phyloP scores from a whole-genome alignment of 2,113 vertebrate genomes.

The Eublepharis macularius region DNA sequence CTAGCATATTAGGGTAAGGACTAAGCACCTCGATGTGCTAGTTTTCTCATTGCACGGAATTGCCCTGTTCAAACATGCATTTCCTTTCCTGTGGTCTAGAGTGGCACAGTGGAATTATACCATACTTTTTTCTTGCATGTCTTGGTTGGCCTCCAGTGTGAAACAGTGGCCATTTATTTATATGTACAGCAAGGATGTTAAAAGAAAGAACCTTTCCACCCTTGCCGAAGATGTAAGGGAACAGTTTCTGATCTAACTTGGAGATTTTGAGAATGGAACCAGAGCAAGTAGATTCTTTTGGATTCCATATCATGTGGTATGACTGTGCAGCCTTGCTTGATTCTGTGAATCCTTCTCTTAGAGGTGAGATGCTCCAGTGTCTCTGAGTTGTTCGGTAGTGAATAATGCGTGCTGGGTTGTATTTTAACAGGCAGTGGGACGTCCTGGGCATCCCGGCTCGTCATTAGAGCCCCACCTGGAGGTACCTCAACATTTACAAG shows the following conservation, averaged over 20 bases:
- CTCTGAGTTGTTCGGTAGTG: fast-evolving
- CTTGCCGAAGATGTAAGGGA: neutral
- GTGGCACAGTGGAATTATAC: neutral
- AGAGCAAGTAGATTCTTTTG: too few species aligned
- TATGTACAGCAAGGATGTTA: neutral
- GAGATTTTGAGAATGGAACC: too few species aligned
- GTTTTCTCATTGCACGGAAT: neutral
- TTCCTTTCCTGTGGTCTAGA: neutral
- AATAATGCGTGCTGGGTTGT: neutral
- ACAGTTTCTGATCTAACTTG: neutral
- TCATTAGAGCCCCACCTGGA: constrained; percentile 91
- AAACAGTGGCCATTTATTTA: too few species aligned
- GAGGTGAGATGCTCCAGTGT: fast-evolving
- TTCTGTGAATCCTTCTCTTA: neutral
- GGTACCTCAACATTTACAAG: constrained; percentile 85
- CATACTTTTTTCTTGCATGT: neutral
- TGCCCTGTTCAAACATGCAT: neutral
- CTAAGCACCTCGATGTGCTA: neutral
- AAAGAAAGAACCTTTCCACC: neutral
- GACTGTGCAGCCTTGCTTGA: too few species aligned
- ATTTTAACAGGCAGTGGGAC: constrained; percentile 82
- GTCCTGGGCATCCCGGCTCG: constrained; percentile 84
- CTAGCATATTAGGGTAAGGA: neutral
- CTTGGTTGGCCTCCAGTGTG: neutral
- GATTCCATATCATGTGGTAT: too few species aligned